Evolutionary conservation across 2,888 invertebrate species (phyloP).

Genomic region (Temnothorax ravouxi): DNA sequence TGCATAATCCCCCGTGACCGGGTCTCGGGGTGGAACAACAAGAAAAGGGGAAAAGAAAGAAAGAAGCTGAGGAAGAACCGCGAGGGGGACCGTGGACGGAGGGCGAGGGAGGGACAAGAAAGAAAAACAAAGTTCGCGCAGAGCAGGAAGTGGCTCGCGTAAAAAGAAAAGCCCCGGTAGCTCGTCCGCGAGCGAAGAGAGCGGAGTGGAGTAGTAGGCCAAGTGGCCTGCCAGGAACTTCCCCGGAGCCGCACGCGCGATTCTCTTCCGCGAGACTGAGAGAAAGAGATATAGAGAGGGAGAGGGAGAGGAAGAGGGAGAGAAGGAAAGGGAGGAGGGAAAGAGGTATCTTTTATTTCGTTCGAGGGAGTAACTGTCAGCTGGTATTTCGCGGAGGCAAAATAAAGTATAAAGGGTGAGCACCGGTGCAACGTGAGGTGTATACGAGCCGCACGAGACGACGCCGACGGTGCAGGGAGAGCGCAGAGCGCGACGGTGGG

Average conservation of each 20-base stretch:
- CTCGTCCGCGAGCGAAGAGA: slow-evolving; percentile 75
- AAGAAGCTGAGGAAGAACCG: slow-evolving; percentile 49
- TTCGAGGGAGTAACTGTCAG: slow-evolving; percentile 78
- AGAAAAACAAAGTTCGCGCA: slow-evolving; percentile 74
- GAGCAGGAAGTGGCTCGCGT: slow-evolving; percentile 81
- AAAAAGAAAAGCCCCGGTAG: slow-evolving; percentile 82
- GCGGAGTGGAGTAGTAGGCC: slow-evolving; percentile 85
- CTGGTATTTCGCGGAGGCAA: slow-evolving; percentile 80
- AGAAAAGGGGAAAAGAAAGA: slow-evolving; percentile 67
- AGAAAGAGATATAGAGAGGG: slow-evolving; percentile 29
- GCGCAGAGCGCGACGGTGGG: neutral
- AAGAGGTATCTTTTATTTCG: slow-evolving; percentile 79
- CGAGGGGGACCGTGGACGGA: slow-evolving; percentile 41
- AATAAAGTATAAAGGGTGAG: slow-evolving; percentile 81
- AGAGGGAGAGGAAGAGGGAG: slow-evolving; percentile 16
- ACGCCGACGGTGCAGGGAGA: slow-evolving; percentile 16
- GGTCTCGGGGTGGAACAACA: slow-evolving; percentile 59
- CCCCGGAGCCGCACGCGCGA: slow-evolving; percentile 69
- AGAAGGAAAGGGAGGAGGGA: slow-evolving; percentile 57
- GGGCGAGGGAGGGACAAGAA: slow-evolving; percentile 66
- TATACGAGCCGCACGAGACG: slow-evolving; percentile 61
- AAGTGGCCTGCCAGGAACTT: slow-evolving; percentile 82
- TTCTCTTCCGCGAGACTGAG: slow-evolving; percentile 66
- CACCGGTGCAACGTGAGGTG: slow-evolving; percentile 76
- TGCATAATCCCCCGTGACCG: slow-evolving; percentile 70